Conservation (phyloP, 2,113 vertebrate species). For the Dinomys branickii region DNA sequence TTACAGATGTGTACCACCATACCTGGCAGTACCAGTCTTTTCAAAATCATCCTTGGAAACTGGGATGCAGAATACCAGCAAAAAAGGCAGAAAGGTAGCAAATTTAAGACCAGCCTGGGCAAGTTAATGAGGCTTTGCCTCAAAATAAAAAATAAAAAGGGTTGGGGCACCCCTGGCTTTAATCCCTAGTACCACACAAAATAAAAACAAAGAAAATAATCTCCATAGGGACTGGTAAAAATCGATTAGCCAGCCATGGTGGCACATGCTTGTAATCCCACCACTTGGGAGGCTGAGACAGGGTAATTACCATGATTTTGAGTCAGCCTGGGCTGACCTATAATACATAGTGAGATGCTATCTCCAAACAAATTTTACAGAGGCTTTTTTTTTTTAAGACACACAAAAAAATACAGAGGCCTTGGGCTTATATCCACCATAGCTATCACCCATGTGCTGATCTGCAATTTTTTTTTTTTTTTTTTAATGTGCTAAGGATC, state of each 20-base stretch:
- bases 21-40: background rate
- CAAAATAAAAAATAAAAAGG: background rate
- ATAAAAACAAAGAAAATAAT: background rate
- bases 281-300: background rate
- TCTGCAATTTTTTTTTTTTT: background rate
- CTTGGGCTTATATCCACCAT: background rate
- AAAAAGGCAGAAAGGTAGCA: background rate
- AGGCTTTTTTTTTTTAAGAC: background rate
- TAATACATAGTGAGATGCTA: background rate
- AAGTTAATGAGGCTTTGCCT: background rate
- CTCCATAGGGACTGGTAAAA: background rate
- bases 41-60: background rate
- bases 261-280: background rate
- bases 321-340: background rate
- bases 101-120: background rate
- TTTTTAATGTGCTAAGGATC: background rate
- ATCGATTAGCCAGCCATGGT: background rate
- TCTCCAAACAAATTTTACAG: background rate
- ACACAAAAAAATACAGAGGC: too few relatives aligned
- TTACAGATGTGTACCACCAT: background rate
- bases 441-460: background rate
- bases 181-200: background rate
- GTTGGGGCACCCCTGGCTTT: background rate
- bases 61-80: background rate
- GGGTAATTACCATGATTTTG: background rate